These are phyloP conservation scores for Pasiphila rectangulata DNA, from an alignment of 2,888 invertebrate species.

Conservation along the genomic window DNA sequence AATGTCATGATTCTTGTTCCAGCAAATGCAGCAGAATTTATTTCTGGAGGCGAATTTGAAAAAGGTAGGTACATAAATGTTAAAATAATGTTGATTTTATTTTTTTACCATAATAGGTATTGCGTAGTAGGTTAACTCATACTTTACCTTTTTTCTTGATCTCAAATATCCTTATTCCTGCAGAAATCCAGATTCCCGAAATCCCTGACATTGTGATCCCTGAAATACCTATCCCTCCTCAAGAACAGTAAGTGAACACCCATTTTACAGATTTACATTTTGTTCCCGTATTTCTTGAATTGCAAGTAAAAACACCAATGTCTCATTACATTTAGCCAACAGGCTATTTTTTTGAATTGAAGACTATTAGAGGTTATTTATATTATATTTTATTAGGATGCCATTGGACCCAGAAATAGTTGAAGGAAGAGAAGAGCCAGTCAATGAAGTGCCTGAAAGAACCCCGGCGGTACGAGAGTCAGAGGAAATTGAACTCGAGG, in stretches of 20 bases:
- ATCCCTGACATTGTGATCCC: conserved; percentile 64
- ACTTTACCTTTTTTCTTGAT: conserved; percentile 11
- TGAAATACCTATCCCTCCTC: conserved; percentile 50
- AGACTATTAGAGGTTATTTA: no score
- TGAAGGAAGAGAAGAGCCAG: conserved; percentile 3
- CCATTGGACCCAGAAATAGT: conserved; percentile 10
- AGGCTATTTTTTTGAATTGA: no score
- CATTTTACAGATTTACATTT: no score
- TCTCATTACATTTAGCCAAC: no score
- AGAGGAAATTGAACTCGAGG: conserved; percentile 50
- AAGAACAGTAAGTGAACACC: conserved; percentile 62
- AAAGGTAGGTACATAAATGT: conserved; percentile 43
- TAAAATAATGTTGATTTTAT: background rate
- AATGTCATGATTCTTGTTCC: conserved; percentile 30
- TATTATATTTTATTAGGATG: conserved; percentile 1
- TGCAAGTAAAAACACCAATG: no score
- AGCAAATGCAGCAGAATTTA: conserved; percentile 48
- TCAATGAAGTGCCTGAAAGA: background rate
- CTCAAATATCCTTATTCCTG: conserved; percentile 32
- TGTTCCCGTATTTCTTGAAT: no score
- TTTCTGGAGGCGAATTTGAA: conserved; percentile 45
- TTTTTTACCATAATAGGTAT: no score
- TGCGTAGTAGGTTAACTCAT: no score
- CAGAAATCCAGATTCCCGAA: conserved; percentile 68
- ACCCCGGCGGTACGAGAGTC: background rate